Evolutionary conservation across 2,797 vertebrate species (phyloP).

Genomic region (Heliangelus exortis): DNA sequence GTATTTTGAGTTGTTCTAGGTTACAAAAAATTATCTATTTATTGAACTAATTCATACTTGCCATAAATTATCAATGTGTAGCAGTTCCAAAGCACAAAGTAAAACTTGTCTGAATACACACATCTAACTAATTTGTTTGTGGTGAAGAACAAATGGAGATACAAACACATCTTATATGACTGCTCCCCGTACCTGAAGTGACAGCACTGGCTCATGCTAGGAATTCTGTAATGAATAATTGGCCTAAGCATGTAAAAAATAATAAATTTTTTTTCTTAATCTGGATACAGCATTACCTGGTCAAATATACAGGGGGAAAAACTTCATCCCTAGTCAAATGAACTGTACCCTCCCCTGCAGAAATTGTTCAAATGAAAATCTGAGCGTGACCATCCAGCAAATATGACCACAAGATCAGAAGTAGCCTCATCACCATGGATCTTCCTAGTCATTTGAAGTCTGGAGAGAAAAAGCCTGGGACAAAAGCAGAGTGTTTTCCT

Average conservation of each 20-base stretch:
- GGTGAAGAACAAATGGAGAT: neutral
- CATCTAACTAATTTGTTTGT: neutral
- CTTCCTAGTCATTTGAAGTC: neutral
- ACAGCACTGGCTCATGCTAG: neutral
- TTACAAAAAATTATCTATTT: neutral
- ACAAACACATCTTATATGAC: neutral
- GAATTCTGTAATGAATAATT: neutral
- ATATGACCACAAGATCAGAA: neutral
- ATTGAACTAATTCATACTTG: neutral
- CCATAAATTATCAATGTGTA: neutral
- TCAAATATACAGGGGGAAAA: neutral
- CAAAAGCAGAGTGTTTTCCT: neutral
- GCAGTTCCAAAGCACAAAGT: neutral
- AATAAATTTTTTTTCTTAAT: neutral
- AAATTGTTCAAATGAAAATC: neutral
- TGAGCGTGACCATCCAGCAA: neutral
- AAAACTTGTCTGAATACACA: neutral
- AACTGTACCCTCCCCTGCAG: accelerated
- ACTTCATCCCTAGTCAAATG: neutral
- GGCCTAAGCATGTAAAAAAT: neutral
- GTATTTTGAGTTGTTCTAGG: neutral
- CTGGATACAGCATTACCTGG: no score
- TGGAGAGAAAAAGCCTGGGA: neutral
- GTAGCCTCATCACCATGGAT: neutral
- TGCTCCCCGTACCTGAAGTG: neutral